phyloP scores from a whole-genome alignment of 2,888 invertebrate genomes.

The Frankliniella fusca region DNA sequence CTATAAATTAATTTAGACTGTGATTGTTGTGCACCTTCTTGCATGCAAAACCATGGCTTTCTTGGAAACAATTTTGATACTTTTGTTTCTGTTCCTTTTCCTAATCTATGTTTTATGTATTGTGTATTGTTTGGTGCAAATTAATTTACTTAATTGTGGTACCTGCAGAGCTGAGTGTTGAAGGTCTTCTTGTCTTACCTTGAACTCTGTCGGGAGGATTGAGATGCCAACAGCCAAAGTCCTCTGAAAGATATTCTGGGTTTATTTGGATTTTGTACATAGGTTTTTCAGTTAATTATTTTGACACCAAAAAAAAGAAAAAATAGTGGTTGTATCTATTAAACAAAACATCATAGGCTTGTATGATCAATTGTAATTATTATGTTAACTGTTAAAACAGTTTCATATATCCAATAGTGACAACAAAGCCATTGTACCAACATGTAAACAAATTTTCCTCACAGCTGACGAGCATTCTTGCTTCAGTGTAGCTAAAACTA shows the following conservation, averaged over 20 bases:
- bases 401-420: not conserved
- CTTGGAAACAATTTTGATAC: not conserved
- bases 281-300: not conserved
- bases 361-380: not conserved
- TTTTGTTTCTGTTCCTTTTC: not conserved
- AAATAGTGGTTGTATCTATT: not conserved
- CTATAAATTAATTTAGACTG: constrained; percentile 23
- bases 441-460: not conserved
- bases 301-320: not conserved
- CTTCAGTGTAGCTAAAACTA: not conserved
- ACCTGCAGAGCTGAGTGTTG: not conserved
- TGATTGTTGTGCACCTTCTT: constrained; percentile 1
- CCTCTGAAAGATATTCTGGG: not conserved
- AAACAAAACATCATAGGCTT: not conserved
- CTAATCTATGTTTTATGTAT: constrained; percentile 6
- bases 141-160: constrained; percentile 25
- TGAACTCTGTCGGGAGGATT: constrained; percentile 17
- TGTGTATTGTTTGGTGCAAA: constrained; percentile 3
- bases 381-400: not conserved
- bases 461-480: not conserved
- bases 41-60: constrained; percentile 24
- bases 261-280: not conserved
- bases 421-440: not conserved
- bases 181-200: constrained; percentile 4
- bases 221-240: constrained; percentile 7